phyloP scores from a whole-genome alignment of 2,888 invertebrate species.

The Pediacus dermestoides region DNA sequence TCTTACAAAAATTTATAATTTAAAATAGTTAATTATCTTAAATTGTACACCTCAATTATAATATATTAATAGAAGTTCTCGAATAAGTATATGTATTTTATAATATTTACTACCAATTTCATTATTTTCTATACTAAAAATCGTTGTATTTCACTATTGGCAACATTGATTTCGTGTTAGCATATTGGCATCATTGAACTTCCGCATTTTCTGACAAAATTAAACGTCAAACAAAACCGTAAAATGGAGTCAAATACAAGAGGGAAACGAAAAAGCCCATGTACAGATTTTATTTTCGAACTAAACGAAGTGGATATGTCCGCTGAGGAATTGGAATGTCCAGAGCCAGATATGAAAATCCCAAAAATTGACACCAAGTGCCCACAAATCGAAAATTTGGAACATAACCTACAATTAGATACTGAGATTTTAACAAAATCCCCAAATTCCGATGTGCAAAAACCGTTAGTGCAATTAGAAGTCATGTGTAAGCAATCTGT shows the following conservation, averaged over 20 bases:
- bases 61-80: too few species aligned
- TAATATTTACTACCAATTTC: too few species aligned
- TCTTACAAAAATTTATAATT: too few species aligned
- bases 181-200: too few species aligned
- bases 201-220: slow-evolving; percentile 10
- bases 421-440: not conserved
- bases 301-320: slow-evolving; percentile 33
- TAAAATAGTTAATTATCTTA: too few species aligned
- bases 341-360: slow-evolving; percentile 28
- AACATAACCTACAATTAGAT: slow-evolving; percentile 23
- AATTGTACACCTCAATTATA: too few species aligned
- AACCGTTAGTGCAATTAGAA: not conserved
- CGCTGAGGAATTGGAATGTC: slow-evolving; percentile 24
- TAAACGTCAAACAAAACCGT: too few species aligned
- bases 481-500: not conserved
- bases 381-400: slow-evolving; percentile 13
- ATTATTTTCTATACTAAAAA: too few species aligned
- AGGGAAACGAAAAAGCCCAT: slow-evolving; percentile 29
- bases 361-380: slow-evolving; percentile 18
- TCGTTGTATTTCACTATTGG: too few species aligned
- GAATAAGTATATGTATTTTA: too few species aligned
- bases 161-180: too few species aligned
- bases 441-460: not conserved
- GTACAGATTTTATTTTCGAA: slow-evolving; percentile 32
- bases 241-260: slow-evolving; percentile 24